These are phyloP conservation scores for Ophion ellenae DNA, from an alignment of 2,888 invertebrate species.

Conservation along the genomic window DNA sequence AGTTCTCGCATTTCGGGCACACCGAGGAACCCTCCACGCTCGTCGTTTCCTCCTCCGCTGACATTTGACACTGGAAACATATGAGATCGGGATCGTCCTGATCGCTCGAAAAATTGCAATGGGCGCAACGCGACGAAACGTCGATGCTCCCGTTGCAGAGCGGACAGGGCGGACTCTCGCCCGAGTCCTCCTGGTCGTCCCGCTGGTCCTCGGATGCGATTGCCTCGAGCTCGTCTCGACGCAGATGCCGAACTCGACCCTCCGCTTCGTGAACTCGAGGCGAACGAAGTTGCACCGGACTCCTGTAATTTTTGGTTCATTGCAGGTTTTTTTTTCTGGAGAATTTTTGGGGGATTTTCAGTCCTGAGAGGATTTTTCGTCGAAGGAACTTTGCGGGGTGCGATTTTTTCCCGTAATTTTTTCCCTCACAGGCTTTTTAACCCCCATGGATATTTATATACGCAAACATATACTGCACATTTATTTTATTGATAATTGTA, in stretches of 20 bases:
- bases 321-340: not conserved
- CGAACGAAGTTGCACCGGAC: conserved; percentile 32
- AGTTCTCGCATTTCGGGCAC: conserved; percentile 76
- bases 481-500: too few species aligned
- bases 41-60: conserved; percentile 68
- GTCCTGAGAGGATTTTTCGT: too few species aligned
- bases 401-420: not conserved
- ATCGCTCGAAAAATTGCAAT: conserved; percentile 76
- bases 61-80: conserved; percentile 80
- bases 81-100: conserved; percentile 79
- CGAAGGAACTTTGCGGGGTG: too few species aligned
- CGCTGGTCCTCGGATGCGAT: conserved; percentile 27
- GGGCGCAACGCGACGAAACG: conserved; percentile 68
- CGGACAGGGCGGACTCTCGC: conserved; percentile 71
- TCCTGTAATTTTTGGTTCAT: conserved; percentile 14
- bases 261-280: conserved; percentile 30
- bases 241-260: not conserved
- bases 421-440: too few species aligned
- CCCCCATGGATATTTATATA: too few species aligned
- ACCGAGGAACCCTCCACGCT: conserved; percentile 64
- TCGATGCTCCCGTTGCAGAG: conserved; percentile 68
- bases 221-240: conserved; percentile 26
- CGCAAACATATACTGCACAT: too few species aligned
- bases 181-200: conserved; percentile 65
- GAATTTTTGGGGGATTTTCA: too few species aligned